These are phyloP conservation scores for Pollenia griseotomentosa DNA, from an alignment of 2,888 invertebrate species.

Conservation along the genomic window DNA sequence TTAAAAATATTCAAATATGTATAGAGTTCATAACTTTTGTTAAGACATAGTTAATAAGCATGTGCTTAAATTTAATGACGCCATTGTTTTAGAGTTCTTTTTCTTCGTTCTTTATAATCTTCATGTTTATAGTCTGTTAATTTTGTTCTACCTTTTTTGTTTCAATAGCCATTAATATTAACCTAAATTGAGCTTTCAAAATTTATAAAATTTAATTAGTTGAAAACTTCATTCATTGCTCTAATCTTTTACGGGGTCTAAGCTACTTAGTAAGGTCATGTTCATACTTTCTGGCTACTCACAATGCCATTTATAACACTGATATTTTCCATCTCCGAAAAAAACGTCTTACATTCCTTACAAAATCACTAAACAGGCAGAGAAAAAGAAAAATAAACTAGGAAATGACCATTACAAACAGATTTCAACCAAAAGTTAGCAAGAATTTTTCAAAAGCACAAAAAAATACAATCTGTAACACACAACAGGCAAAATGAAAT, in stretches of 20 bases:
- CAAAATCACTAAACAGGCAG: not conserved
- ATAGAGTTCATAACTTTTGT: too few relatives aligned
- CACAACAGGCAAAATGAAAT: not conserved
- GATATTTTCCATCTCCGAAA: constrained; percentile 1
- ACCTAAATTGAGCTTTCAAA: not conserved
- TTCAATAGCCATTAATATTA: constrained; percentile 12
- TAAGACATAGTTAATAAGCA: too few relatives aligned
- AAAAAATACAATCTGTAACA: constrained; percentile 7
- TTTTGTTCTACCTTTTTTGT: not conserved
- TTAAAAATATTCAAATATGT: not conserved
- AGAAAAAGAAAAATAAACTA: not conserved
- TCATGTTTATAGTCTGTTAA: too few relatives aligned
- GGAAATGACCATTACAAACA: constrained; percentile 27
- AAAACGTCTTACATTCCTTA: constrained; percentile 1
- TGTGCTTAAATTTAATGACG: not conserved
- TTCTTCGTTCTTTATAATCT: not conserved
- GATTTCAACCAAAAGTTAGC: constrained; percentile 32
- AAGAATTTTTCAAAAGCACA: not conserved
- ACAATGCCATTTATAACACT: constrained; percentile 32
- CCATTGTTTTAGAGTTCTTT: not conserved
- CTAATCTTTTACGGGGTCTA: not conserved
- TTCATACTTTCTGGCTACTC: not conserved
- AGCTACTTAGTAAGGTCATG: constrained; percentile 6
- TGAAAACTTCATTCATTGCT: constrained; percentile 14
- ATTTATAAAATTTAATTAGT: constrained; percentile 31